These are phyloP conservation scores for Physeter macrocephalus DNA, from an alignment of 2,113 vertebrate species.

Conservation along the genomic window DNA sequence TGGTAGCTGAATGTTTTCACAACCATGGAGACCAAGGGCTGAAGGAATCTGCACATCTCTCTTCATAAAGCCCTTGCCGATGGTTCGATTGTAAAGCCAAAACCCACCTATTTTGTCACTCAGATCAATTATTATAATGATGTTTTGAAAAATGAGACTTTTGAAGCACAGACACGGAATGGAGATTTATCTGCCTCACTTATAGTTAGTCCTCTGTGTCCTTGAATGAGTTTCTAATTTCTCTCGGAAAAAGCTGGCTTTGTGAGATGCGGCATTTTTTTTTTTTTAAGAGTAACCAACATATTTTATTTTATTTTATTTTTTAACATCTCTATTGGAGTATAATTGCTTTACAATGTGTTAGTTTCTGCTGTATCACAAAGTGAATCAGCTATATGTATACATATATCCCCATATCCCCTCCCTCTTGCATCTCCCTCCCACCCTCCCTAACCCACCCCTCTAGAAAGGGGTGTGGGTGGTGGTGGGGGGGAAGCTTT, in stretches of 20 bases:
- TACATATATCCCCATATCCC: too few relatives aligned
- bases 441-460: too few relatives aligned
- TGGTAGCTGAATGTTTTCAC: background rate
- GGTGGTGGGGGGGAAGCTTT: too few relatives aligned
- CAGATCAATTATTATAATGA: conserved; percentile 6
- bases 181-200: background rate
- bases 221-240: background rate
- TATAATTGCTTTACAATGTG: too few relatives aligned
- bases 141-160: background rate
- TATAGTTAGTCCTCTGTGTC: background rate
- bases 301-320: too few relatives aligned
- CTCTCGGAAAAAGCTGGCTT: background rate
- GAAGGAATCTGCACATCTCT: background rate
- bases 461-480: too few relatives aligned
- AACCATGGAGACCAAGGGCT: background rate
- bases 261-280: background rate
- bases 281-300: too few relatives aligned
- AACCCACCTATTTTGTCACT: background rate
- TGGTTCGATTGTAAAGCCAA: background rate
- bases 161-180: background rate
- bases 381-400: too few relatives aligned
- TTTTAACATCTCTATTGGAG: too few relatives aligned
- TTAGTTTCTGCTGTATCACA: too few relatives aligned
- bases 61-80: background rate
- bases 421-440: too few relatives aligned